Evolutionary conservation across 2,797 vertebrate species (phyloP), one percentile per base, ranked within the genome.

Genomic region (Periophthalmus magnuspinnatus): DNA sequence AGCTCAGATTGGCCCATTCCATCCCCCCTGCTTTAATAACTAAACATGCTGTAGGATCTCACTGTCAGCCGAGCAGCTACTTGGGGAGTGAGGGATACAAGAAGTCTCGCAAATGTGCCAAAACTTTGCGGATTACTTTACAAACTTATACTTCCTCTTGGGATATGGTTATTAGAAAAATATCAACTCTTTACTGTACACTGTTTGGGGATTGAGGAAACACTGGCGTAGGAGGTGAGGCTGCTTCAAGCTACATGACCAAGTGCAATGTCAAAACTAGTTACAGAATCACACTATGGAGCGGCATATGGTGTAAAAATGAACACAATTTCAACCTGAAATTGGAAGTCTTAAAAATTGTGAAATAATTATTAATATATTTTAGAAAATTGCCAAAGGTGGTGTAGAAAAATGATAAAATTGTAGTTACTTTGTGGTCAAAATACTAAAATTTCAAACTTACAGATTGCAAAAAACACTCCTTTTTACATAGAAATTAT

Each of bases 1-100:
- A 88, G 86, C 85, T 75, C 68, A 77, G 80, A 89, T 89, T 84
- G 89, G 83, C 90, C 88, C 87, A 88, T 82, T 89, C 82, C 79
- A 77, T n/a, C 65, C 77, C 69, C 69, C 75, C 73, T 68, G 60
- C 79, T 85, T 83, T 78, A 87, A 88, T 86, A 86, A 87, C 80
- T 65, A 64, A 71, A 65, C 80, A 79, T 81, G 79, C 77, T 70
- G 38, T 24, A 70, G 79, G 72, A 76, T 80, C 74, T 67, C 69
- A 76, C 74, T 67, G 76, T 77, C 77, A 79, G 77, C 68, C 70
- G 65, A 68, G 60, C 71, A 4, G 76, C 28, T 54, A 65, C 56
- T 77, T 78, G 71, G 60, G 60, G 68, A 69, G 21, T 0, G 36
- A 71, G 32, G 45, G 66, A 64, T 65, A 56, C 48, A 50, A 32